A percentile compares a stretch with the other conserved stretches of the same genome.
These are phyloP conservation scores for Condylura cristata DNA, from an alignment of 2,113 vertebrate species.

Conservation along the genomic window DNA sequence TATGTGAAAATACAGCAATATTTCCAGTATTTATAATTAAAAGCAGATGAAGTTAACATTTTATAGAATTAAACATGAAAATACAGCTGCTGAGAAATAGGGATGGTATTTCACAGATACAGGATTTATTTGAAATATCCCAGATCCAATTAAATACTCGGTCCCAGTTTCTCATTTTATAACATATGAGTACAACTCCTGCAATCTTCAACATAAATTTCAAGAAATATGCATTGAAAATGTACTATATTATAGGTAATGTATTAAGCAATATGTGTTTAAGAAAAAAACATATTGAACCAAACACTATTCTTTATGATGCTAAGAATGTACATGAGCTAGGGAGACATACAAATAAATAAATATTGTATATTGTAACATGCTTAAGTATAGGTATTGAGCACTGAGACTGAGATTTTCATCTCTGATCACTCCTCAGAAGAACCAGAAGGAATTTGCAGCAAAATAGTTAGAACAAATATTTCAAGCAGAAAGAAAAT, in stretches of 20 bases:
- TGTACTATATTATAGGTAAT: not conserved
- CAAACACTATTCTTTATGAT: not conserved
- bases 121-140: not conserved
- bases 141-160: not conserved
- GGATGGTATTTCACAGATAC: not conserved
- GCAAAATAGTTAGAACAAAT: not conserved
- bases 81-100: not conserved
- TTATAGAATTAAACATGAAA: slow-evolving; percentile 7
- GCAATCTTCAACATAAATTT: not conserved
- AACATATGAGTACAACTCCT: not conserved
- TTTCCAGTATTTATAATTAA: slow-evolving; percentile 33
- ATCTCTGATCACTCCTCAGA: not conserved
- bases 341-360: not conserved
- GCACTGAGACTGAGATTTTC: not conserved
- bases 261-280: not conserved
- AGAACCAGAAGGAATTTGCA: not conserved
- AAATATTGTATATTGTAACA: not conserved
- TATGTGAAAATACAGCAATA: slow-evolving; percentile 4
- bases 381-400: not conserved
- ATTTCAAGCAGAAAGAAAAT: not conserved
- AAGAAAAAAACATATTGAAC: not conserved
- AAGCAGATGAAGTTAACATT: slow-evolving; percentile 35
- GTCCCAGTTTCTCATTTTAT: not conserved
- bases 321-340: not conserved
- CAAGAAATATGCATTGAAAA: not conserved